phyloP scores from a whole-genome alignment of 2,888 invertebrate genomes.

The Plagodis pulveraria region DNA sequence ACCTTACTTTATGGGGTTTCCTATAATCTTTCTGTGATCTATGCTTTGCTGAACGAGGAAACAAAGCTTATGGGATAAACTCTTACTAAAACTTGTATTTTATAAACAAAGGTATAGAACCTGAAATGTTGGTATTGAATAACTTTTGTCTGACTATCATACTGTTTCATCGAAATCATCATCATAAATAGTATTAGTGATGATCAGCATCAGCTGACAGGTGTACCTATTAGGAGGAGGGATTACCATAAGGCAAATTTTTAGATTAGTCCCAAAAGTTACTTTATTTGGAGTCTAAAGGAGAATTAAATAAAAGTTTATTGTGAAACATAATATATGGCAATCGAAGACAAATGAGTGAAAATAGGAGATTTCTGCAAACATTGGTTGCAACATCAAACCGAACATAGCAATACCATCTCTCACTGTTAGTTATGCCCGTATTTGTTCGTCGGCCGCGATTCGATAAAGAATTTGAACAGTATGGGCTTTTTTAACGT shows the following conservation, averaged over 20 bases:
- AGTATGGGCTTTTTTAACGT: slow-evolving; percentile 14
- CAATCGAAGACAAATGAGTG: too few species aligned
- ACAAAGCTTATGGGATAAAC: neutral
- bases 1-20: slow-evolving; percentile 57
- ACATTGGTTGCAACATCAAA: slow-evolving; percentile 9
- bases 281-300: too few species aligned
- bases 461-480: neutral
- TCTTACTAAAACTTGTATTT: neutral
- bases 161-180: too few species aligned
- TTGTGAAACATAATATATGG: too few species aligned
- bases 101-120: neutral
- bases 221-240: too few species aligned
- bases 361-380: neutral
- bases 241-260: too few species aligned
- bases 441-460: slow-evolving; percentile 12
- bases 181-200: too few species aligned
- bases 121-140: too few species aligned
- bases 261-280: too few species aligned
- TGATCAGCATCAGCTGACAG: too few species aligned
- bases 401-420: slow-evolving; percentile 4
- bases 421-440: slow-evolving; percentile 21
- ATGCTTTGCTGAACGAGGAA: slow-evolving; percentile 26
- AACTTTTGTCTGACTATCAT: too few species aligned
- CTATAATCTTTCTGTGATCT: slow-evolving; percentile 54
- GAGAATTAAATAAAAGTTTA: too few species aligned